These are phyloP conservation scores for Drosophila longiperda DNA, from an alignment of 2,888 invertebrate species.

Conservation along the genomic window DNA sequence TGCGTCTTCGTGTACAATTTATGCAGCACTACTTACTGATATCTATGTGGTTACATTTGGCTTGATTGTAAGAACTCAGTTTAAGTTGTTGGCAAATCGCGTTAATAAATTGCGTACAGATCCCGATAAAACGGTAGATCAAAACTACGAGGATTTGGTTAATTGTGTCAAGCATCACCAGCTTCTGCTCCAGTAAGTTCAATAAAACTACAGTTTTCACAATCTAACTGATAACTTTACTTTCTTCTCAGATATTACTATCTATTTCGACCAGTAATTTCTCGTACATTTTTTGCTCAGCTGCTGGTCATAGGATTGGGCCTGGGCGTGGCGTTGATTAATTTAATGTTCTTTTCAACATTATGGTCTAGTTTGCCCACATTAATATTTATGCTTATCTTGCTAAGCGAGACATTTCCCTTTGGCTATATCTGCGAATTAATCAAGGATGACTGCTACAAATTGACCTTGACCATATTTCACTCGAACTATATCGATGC, in stretches of 20 bases:
- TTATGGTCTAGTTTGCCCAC: constrained; percentile 22
- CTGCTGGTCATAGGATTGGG: constrained; percentile 48
- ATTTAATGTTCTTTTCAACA: constrained; percentile 49
- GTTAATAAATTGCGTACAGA: constrained; percentile 31
- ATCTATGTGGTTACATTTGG: constrained; percentile 23
- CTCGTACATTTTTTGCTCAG: constrained; percentile 49
- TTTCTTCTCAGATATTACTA: constrained; percentile 37
- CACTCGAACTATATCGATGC: constrained; percentile 48
- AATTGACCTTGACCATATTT: constrained; percentile 35
- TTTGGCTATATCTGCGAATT: constrained; percentile 56
- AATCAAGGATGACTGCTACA: constrained; percentile 39
- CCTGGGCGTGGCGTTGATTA: constrained; percentile 42
- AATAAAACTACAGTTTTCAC: background rate
- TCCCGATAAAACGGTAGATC: background rate
- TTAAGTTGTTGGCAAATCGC: constrained; percentile 25
- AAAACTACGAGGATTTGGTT: constrained; percentile 37
- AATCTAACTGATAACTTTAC: background rate
- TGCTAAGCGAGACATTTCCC: constrained; percentile 48
- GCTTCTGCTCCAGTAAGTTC: constrained; percentile 33
- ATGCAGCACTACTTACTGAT: constrained; percentile 23
- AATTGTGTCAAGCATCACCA: constrained; percentile 51
- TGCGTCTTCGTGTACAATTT: background rate
- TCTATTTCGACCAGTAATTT: constrained; percentile 41
- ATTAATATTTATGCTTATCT: constrained; percentile 10
- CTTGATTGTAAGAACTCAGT: constrained; percentile 33